phyloP scores from a whole-genome alignment of 2,113 vertebrate genomes.

The Oncorhynchus mykiss region DNA sequence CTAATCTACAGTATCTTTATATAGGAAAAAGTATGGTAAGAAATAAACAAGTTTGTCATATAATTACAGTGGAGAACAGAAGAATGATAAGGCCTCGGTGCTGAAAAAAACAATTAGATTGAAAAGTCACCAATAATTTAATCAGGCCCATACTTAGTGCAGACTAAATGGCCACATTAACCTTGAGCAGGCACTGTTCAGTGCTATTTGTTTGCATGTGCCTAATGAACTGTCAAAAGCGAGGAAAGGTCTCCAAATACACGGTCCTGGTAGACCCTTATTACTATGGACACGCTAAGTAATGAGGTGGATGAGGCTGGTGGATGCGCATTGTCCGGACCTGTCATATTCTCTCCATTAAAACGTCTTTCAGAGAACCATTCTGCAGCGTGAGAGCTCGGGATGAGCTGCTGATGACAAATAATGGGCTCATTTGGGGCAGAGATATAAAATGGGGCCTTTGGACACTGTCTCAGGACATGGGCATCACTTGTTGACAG shows the following conservation, averaged over 20 bases:
- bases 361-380: not conserved
- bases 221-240: slow-evolving; percentile 17
- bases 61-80: not conserved
- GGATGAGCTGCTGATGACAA: not conserved
- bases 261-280: slow-evolving; percentile 7
- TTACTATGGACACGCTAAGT: slow-evolving; percentile 6
- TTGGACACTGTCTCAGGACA: not conserved
- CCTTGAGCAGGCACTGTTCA: not conserved
- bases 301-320: slow-evolving; percentile 10
- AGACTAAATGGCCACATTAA: slow-evolving; percentile 16
- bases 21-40: not conserved
- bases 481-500: not conserved
- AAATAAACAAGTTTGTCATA: slow-evolving; percentile 2
- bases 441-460: not conserved
- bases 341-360: slow-evolving; percentile 6
- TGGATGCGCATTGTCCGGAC: not conserved
- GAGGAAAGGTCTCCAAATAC: slow-evolving; percentile 10
- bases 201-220: slow-evolving; percentile 6
- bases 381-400: not conserved
- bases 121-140: slow-evolving; percentile 1
- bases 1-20: too few relatives aligned
- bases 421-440: not conserved
- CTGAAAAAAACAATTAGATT: not conserved
- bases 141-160: slow-evolving; percentile 8
- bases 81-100: not conserved